Evolutionary conservation across 2,888 invertebrate species (phyloP), one percentile per base, ranked within the genome.

Genomic region (Capitulum mitella): DNA sequence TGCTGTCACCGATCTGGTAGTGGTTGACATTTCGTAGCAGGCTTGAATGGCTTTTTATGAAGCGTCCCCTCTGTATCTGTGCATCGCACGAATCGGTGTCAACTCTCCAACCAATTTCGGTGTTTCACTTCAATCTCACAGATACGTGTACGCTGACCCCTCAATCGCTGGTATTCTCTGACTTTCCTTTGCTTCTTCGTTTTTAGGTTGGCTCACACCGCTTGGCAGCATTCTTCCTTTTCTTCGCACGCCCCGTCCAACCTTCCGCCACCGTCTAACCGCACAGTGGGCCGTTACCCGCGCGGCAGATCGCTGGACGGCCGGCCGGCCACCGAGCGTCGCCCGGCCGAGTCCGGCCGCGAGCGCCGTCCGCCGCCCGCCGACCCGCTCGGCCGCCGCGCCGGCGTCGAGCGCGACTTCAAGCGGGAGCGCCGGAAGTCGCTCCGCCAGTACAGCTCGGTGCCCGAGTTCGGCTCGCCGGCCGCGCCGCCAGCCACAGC

Each of bases 201-300:
- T 48, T 43, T 48, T 48, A 76, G 76, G 46, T 48, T 76, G 76
- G 76, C 76, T 43, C 46, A 76, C 76, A 76, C 76, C 76, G 76
- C 76, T 76, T 76, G 76, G 76, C 76, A 76, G 76, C 76, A 76
- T 76, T 46, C 76, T 32, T 76, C 76, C 29, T 48, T 46, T 76
- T 76, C 76, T 48, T 76, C 76, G 76, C 76, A 76, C 76, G 76
- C 76, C 46, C 46, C 76, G 76, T 46, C 76, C 43, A 46, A 46
- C 76, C 76, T 46, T 29, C 46, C 46, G 76, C n/a, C 43, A n/a
- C 5, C 76, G 76, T 32, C 46, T 76, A 70, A 70, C 70, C 70
- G 40, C 70, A 40, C 70, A 26, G 70, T 37, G 70, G 40, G 40
- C 40, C 70, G 70, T 40, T 70, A 70, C 70, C 70, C 70, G 40